Base-by-base conservation (phyloP, 2,888 invertebrate genomes). In the Pediacus dermestoides region DNA sequence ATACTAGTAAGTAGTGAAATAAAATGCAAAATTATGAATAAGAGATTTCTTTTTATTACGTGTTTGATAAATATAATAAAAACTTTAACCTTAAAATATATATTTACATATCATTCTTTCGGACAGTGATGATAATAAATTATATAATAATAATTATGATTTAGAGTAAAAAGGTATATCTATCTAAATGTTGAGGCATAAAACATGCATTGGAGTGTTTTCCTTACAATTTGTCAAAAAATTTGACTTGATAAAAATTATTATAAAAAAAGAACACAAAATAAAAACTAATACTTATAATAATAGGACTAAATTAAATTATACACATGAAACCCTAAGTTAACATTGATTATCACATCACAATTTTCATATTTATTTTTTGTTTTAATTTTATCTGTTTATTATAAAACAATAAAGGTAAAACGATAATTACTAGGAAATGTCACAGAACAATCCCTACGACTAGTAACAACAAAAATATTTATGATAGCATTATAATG, bases 151-250 rank as follows among this genome's bases (percentile, higher is more conserved):
- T 11, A 13, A 30, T 30, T 10, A n/a, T n/a, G 8, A 10, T 14
- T 30, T n/a, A 8, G 12, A 44, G 46, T 50, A 44, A 43, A 49
- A 49, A 44, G 42, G 38, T 46, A 23, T 42, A 39, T 12, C 13
- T 30, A 36, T 44, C 37, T 42, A 44, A 42, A n/a, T n/a, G n/a
- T 43, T 37, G 44, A 49, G 40, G 44, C 44, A 37, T 45, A 32
- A 47, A 47, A 55, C 57, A 58, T 55, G 39, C 50, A 57, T 60
- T 61, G 60, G 61, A 60, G 60, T 60, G 55, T 58, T 60, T 56
- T 53, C 60, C 61, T 61, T 61, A 61, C 61, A 53, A 54, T 52
- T 54, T 32, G 56, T 52, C 50, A 55, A 42, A 42, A 26, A 33
- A 23, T 38, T 13, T 37, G 44, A 41, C 46, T 37, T 33, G 35